These are phyloP conservation scores for Pterostichus niger DNA, from an alignment of 2,888 invertebrate genomes.

Conservation along the genomic window DNA sequence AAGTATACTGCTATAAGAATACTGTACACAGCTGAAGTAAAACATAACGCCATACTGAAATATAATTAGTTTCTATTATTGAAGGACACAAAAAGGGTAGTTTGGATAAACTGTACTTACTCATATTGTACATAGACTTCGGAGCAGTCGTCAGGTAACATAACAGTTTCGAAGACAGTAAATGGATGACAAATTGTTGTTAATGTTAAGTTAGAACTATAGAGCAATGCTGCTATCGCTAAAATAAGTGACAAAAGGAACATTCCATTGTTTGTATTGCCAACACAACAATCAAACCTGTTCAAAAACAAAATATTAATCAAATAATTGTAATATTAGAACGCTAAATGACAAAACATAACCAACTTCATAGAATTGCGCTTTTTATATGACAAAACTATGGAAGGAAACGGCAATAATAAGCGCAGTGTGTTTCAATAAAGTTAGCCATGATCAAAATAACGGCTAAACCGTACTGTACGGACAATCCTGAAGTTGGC, in stretches of 20 bases:
- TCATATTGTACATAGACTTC: conserved; percentile 89
- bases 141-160: conserved; percentile 91
- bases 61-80: neutral
- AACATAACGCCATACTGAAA: conserved; percentile 77
- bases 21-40: conserved; percentile 74
- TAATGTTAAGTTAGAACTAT: conserved; percentile 89
- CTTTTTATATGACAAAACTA: too few species aligned
- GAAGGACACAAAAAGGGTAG: too few species aligned
- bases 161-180: conserved; percentile 82
- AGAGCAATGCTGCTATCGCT: conserved; percentile 83
- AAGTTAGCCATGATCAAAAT: too few species aligned
- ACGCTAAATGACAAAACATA: too few species aligned
- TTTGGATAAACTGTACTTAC: conserved; percentile 77
- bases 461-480: too few species aligned
- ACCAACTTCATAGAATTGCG: too few species aligned
- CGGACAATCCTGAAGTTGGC: too few species aligned
- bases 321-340: too few species aligned
- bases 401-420: too few species aligned
- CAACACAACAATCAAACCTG: conserved; percentile 92
- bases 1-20: conserved; percentile 60
- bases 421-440: too few species aligned
- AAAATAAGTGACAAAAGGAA: conserved; percentile 85
- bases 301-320: conserved; percentile 6
- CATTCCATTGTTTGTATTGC: conserved; percentile 87
- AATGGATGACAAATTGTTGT: conserved; percentile 93